Conservation (phyloP, 2,797 vertebrate genomes). For the Diglossa cyanea region DNA sequence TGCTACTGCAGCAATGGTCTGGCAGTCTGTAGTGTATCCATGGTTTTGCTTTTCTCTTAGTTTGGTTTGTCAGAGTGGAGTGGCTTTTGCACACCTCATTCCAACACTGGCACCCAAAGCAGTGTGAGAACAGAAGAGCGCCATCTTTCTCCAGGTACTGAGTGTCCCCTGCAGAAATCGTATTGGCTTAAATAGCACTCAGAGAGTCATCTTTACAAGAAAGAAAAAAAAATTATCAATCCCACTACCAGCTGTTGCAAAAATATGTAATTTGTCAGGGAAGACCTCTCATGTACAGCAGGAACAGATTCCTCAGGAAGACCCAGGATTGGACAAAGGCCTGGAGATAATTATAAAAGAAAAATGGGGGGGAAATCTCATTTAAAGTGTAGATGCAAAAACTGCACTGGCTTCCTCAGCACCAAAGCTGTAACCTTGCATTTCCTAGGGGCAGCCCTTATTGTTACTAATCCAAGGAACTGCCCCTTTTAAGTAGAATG, state of each 20-base stretch:
- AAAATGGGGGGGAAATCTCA: fast-evolving
- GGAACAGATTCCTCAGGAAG: not conserved
- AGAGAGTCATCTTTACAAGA: not conserved
- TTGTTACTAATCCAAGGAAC: not conserved
- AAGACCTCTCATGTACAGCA: not conserved
- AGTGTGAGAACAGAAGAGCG: not conserved
- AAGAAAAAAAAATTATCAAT: not conserved
- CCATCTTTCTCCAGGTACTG: not conserved
- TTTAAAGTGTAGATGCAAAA: not conserved
- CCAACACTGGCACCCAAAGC: not conserved
- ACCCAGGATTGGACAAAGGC: not conserved
- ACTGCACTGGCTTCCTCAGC: not conserved
- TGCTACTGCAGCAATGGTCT: not conserved
- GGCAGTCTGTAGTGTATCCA: not conserved
- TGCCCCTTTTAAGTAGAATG: not conserved
- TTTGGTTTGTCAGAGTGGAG: not conserved
- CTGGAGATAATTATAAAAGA: not conserved
- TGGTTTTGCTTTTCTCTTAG: not conserved
- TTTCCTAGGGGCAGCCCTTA: not conserved
- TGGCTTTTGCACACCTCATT: not conserved
- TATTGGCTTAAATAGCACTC: not conserved
- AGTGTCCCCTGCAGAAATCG: not conserved
- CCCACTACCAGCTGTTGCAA: not conserved
- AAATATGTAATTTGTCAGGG: not conserved
- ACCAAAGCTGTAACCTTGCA: not conserved